Percentiles rank a stretch among this genome's conserved stretches.
phyloP scores from a whole-genome alignment of 2,888 invertebrate species.

The Cephus nigrinus region DNA sequence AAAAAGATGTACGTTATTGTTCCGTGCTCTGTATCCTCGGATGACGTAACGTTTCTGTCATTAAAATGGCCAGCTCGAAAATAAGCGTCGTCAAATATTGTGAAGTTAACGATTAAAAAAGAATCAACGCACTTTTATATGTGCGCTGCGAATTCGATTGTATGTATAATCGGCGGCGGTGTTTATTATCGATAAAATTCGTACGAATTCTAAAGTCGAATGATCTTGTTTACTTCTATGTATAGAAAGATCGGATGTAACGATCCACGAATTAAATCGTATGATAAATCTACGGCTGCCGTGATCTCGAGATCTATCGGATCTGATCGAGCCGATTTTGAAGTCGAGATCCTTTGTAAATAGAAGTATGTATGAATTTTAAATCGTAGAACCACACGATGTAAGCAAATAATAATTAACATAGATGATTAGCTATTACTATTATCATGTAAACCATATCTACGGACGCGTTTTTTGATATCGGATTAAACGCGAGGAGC shows the following conservation, averaged over 20 bases:
- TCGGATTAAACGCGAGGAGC: background rate
- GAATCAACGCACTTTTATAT: background rate
- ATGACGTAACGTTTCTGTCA: background rate
- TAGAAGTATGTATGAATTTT: constrained; percentile 35
- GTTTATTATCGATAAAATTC: background rate
- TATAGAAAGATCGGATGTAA: background rate
- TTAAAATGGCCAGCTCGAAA: background rate
- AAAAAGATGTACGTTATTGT: background rate
- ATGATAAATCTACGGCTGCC: background rate
- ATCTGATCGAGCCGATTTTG: background rate
- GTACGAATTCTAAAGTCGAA: background rate
- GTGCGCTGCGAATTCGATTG: background rate
- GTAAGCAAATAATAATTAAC: constrained; percentile 41
- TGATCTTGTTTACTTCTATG: background rate
- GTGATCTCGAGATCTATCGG: background rate
- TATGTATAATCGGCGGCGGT: background rate
- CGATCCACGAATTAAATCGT: background rate
- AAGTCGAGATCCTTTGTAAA: constrained; percentile 25
- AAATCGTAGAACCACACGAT: constrained; percentile 39
- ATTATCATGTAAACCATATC: constrained; percentile 54
- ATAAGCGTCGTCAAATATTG: background rate
- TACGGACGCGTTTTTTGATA: constrained; percentile 34
- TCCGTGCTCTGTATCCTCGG: background rate
- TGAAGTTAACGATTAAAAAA: background rate
- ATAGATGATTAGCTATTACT: constrained; percentile 46